Base-by-base conservation (phyloP, 2,888 invertebrate genomes). In the Lycophotia porphyrea region DNA sequence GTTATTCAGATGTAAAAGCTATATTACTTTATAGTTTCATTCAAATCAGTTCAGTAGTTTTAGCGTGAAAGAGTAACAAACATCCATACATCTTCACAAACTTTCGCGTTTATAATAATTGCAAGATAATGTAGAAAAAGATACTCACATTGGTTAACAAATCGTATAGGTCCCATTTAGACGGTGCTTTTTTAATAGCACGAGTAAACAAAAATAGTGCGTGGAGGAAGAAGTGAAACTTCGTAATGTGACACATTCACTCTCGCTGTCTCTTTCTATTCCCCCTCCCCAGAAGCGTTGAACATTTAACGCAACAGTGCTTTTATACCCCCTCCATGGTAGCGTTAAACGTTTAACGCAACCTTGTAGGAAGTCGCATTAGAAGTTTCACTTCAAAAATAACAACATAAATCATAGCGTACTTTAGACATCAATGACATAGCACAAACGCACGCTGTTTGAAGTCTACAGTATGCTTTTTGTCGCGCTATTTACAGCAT, bases 401-500 rank as follows among this genome's bases (percentile, higher is more conserved):
- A n/a, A 36, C 36, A 52, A 64, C n/a, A n/a, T 55, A 55, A 49
- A 80, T 47, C 21, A 64, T 5, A 74, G 39, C 31, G 8, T 31
- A 31, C 39, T 80, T 42, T 5, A 39, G 11, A 64, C 75, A 47
- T 75, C 63, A 74, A 58, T 75, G 47, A 18, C 52, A 77, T 39
- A 74, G 55, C 55, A 58, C 24, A 64, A 42, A 58, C 47, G 63
- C 44, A 64, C 34, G 47, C 47, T 64, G 81, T 73, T 55, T 81
- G 24, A 75, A 55, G 76, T 75, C 27, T 13, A 27, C 74, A 73
- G 24, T 75, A 15, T 49, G 39, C 34, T 55, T 64, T 74, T 64
- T 81, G 71, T 39, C 44, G 39, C 11, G 31, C 55, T 81, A 74
- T 81, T 77, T 81, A 34, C 74, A 81, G 75, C 52, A 24, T 63